A percentile compares a stretch with the other conserved stretches of the same genome.
phyloP scores from a whole-genome alignment of 2,888 invertebrate species.

The Pharmacophagus antenor region DNA sequence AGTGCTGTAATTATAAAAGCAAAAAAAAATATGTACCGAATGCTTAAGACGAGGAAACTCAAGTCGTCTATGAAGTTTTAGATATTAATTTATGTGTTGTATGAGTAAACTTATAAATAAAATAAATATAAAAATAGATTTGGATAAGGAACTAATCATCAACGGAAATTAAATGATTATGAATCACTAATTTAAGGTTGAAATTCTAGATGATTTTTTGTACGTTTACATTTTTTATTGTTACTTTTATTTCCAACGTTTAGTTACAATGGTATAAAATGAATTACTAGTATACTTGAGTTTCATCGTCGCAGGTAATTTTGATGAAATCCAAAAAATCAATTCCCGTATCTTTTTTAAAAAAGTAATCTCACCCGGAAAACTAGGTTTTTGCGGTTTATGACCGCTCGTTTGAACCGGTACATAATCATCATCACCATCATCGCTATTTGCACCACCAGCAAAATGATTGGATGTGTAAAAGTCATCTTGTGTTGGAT shows the following conservation, averaged over 20 bases:
- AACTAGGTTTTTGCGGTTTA: constrained; percentile 65
- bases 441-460: constrained; percentile 42
- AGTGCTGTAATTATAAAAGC: constrained; percentile 53
- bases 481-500: constrained; percentile 50
- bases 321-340: constrained; percentile 3
- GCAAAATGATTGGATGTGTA: constrained; percentile 52
- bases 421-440: constrained; percentile 73
- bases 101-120: neutral
- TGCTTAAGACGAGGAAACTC: constrained; percentile 44
- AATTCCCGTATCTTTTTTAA: constrained; percentile 15
- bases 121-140: neutral
- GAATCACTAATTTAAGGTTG: neutral
- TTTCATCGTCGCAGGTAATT: constrained; percentile 18
- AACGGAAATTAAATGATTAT: neutral
- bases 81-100: neutral
- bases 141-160: neutral
- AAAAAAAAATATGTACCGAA: constrained; percentile 37
- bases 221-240: too few relatives aligned
- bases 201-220: too few relatives aligned
- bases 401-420: constrained; percentile 59
- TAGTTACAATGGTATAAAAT: too few relatives aligned
- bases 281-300: constrained; percentile 24
- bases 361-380: constrained; percentile 48
- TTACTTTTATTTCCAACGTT: too few relatives aligned
- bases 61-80: constrained; percentile 31